Evolutionary conservation across 2,888 invertebrate species (phyloP), one percentile per base, ranked within the genome.

Genomic region (Aleiodes leptofemur): DNA sequence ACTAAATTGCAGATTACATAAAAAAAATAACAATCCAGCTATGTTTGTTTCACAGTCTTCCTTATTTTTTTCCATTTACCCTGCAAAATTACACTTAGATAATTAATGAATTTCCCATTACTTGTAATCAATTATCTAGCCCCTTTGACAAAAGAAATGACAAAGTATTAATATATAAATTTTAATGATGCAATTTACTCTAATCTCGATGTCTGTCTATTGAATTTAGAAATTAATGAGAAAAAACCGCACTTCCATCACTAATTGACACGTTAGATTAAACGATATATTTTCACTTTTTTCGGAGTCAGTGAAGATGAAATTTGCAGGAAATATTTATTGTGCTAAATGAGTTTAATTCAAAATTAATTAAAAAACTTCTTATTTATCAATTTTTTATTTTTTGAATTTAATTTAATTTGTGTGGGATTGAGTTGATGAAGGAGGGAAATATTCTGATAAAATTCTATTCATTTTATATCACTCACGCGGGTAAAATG

Each of bases 131-230:
- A 14, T 6, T 53, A 53, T 53, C 53, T 3, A 53, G 6, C 5
- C 48, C 13, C 43, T 43, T 56, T 7, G 7, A 61, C 50, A 9
- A 31, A 59, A 50, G 9, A 13, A 66, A 50, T 23, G 9, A 43
- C 9, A 48, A 48, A 66, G 29, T 14, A 57, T 51, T 9, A 51
- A 68, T 29, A 68, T n/a, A 13, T 31, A 4, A 51, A 29, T 8
- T 50, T 9, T 48, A 38, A 50, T 43, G 43, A 14, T 55, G 34
- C 61, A 61, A 61, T 34, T 61, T 43, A 43, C 13, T 14, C 31
- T 11, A 68, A 68, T 51, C 51, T 68, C 51, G 51, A 68, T 68
- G 68, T 68, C 29, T 68, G 51, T 68, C 51, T 68, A 51, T 51
- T 50, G 68, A 23, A 68, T 31, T 50, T 51, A 68, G 51, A 31